phyloP scores from a whole-genome alignment of 2,113 vertebrate genomes.

The Pungitius pungitius region DNA sequence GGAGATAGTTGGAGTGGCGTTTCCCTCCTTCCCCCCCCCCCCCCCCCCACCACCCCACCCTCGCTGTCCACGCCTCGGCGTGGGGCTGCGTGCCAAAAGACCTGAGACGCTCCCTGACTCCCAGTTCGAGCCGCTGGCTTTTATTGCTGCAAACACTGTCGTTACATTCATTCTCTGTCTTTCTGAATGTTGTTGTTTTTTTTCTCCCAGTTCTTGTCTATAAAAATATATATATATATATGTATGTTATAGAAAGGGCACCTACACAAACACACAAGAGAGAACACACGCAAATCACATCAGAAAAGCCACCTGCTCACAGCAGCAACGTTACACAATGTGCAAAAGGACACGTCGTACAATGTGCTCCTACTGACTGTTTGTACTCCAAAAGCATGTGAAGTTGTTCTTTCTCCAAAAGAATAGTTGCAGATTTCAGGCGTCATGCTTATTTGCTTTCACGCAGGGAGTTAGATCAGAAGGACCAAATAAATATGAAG shows the following conservation, averaged over 20 bases:
- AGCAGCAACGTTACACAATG: slow-evolving; percentile 5
- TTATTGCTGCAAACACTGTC: slow-evolving; percentile 47
- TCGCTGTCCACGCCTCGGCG: slow-evolving; percentile 50
- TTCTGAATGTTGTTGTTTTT: slow-evolving; percentile 6
- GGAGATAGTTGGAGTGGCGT: slow-evolving; percentile 44
- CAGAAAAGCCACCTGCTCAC: neutral
- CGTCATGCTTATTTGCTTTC: neutral
- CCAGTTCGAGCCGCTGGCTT: slow-evolving; percentile 56
- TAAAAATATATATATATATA: too few species aligned
- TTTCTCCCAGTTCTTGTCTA: neutral
- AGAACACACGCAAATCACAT: slow-evolving; percentile 18
- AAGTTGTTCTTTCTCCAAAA: neutral
- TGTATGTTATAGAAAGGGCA: too few species aligned
- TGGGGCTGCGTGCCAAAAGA: slow-evolving; percentile 72
- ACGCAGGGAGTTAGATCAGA: neutral
- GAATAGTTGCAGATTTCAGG: neutral
- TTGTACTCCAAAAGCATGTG: neutral
- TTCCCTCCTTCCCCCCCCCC: too few species aligned
- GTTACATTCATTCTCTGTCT: slow-evolving; percentile 24
- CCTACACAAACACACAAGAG: slow-evolving; percentile 2
- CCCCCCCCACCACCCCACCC: slow-evolving; percentile 44
- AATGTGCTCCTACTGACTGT: neutral
- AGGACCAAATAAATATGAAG: neutral
- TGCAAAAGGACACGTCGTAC: neutral
- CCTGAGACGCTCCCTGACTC: slow-evolving; percentile 75